Evolutionary conservation across 1,140 invertebrate genomes (phyloP).

Genomic region (Caligus rogercresseyi): DNA sequence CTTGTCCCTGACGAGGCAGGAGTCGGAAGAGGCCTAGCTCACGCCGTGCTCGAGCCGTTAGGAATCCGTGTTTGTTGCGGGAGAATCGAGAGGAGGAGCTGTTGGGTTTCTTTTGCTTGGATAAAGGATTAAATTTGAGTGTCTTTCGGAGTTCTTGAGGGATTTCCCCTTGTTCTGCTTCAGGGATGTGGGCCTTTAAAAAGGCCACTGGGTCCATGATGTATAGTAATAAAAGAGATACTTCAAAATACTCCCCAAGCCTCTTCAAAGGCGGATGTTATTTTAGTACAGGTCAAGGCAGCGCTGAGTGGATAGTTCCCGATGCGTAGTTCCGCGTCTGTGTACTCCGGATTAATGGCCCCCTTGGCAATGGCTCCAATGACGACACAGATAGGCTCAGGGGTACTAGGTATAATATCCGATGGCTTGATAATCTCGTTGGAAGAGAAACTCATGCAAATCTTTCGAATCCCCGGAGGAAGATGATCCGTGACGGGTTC

Average conservation of each 20-base stretch:
- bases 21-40: neutral
- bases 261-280: constrained; percentile 95
- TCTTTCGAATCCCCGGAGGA: constrained; percentile 81
- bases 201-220: neutral
- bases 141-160: constrained; percentile 7
- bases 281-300: constrained; percentile 83
- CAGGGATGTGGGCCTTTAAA: neutral
- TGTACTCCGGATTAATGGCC: constrained; percentile 49
- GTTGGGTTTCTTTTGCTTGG: neutral
- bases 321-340: constrained; percentile 73
- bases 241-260: constrained; percentile 62
- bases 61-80: neutral
- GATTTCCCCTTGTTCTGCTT: neutral
- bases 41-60: neutral
- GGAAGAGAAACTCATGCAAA: constrained; percentile 73
- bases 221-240: too few species aligned
- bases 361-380: constrained; percentile 96
- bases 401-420: constrained; percentile 52
- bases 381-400: constrained; percentile 68
- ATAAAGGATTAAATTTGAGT: neutral
- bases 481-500: constrained; percentile 84
- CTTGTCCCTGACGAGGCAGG: neutral
- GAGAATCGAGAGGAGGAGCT: neutral
- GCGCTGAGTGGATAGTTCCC: constrained; percentile 91
- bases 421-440: constrained; percentile 52